These are phyloP conservation scores for Hydrozoanthus gracilis DNA, from an alignment of 92 coral and sea anemone species.

Conservation along the genomic window DNA sequence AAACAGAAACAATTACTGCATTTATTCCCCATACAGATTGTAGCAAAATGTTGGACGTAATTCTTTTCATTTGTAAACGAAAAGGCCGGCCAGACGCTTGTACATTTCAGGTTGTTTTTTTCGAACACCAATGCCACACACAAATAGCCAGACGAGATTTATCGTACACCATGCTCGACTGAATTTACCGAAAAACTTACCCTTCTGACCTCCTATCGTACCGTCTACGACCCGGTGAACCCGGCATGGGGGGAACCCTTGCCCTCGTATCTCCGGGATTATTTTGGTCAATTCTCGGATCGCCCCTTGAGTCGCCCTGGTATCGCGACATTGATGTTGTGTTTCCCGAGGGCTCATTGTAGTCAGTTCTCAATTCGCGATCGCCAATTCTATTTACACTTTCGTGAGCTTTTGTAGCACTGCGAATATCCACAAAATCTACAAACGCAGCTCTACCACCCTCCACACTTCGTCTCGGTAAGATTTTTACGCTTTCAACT, in stretches of 20 bases:
- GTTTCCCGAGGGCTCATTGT: constrained; percentile 95
- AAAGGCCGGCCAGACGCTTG: background rate
- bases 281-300: constrained; percentile 46
- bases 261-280: constrained; percentile 58
- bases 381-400: constrained; percentile 95
- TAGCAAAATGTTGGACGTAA: background rate
- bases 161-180: background rate
- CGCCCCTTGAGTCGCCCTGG: constrained; percentile 56
- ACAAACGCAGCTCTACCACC: constrained; percentile 99
- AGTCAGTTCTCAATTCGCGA: constrained; percentile 95
- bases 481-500: constrained; percentile 93
- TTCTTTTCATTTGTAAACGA: background rate
- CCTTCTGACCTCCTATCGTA: constrained; percentile 94
- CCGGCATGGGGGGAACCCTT: constrained; percentile 65
- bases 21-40: background rate
- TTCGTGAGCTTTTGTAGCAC: constrained; percentile 99
- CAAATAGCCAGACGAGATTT: background rate
- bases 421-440: constrained; percentile 97
- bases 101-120: constrained; percentile 18
- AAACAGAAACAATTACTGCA: background rate
- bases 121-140: constrained; percentile 24
- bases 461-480: constrained; percentile 94
- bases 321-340: constrained; percentile 76
- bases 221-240: constrained; percentile 86
- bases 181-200: constrained; percentile 71